These are phyloP conservation scores for Thymelicus sylvestris DNA, from an alignment of 2,888 invertebrate species.

Conservation along the genomic window DNA sequence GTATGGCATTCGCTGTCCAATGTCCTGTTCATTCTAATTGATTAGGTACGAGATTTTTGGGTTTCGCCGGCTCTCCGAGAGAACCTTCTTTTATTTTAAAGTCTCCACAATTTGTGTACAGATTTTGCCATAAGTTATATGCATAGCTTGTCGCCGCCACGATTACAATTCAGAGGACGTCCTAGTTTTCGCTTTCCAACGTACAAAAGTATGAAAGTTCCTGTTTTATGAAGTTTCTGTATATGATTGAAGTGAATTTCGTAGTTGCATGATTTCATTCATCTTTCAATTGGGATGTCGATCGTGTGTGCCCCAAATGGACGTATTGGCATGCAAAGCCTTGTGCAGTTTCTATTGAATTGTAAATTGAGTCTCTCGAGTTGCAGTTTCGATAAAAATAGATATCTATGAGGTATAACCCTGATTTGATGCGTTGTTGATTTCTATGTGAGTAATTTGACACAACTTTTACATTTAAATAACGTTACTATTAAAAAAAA, in stretches of 20 bases:
- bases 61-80: constrained; percentile 3
- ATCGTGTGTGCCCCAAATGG: constrained; percentile 79
- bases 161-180: constrained; percentile 6
- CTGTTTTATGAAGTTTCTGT: constrained; percentile 33
- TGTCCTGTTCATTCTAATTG: constrained; percentile 60
- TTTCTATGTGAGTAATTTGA: neutral
- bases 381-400: constrained; percentile 63
- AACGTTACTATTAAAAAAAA: too few species aligned
- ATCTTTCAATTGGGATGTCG: constrained; percentile 77
- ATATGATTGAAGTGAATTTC: constrained; percentile 51
- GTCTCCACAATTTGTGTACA: neutral
- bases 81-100: neutral
- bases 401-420: constrained; percentile 22
- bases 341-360: constrained; percentile 81
- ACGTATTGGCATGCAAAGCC: constrained; percentile 83
- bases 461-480: too few species aligned
- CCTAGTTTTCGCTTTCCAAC: constrained; percentile 17
- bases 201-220: constrained; percentile 18
- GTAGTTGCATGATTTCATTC: constrained; percentile 78
- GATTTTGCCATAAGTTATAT: neutral
- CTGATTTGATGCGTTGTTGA: neutral
- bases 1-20: constrained; percentile 69
- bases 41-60: constrained; percentile 49
- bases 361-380: constrained; percentile 77
- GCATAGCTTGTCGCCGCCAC: neutral